Evolutionary conservation across 2,888 invertebrate genomes (phyloP).

Genomic region (Panzeria rudis): DNA sequence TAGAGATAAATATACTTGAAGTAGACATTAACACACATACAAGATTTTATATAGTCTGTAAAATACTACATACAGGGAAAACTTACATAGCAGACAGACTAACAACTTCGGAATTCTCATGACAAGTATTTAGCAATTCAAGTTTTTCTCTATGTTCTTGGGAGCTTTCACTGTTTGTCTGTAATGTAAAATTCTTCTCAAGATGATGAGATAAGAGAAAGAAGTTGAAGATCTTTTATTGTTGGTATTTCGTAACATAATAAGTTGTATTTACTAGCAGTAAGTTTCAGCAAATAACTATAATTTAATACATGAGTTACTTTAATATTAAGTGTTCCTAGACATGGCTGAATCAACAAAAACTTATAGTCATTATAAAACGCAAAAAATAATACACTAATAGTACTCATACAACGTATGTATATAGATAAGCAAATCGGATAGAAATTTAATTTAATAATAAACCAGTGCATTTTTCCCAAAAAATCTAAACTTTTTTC

Average conservation of each 20-base stretch:
- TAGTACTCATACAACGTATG: too few relatives aligned
- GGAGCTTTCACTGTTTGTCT: slow-evolving; percentile 25
- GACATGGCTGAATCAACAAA: neutral
- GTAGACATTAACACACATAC: neutral
- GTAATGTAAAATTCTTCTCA: slow-evolving; percentile 1
- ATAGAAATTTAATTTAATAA: neutral
- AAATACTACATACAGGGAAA: slow-evolving; percentile 17
- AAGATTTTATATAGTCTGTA: slow-evolving; percentile 6
- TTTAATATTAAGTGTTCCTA: neutral
- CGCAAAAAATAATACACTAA: neutral
- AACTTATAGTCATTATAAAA: neutral
- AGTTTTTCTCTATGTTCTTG: neutral
- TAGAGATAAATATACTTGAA: slow-evolving; percentile 26
- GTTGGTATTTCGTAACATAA: slow-evolving; percentile 21
- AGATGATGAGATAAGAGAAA: slow-evolving; percentile 41
- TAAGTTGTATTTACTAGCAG: neutral
- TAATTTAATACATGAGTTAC: slow-evolving; percentile 27
- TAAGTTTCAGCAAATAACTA: slow-evolving; percentile 12
- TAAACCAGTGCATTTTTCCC: too few relatives aligned
- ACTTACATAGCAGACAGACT: neutral
- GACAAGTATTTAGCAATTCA: neutral
- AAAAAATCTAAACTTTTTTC: neutral
- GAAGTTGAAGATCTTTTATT: slow-evolving; percentile 37
- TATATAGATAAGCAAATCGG: neutral
- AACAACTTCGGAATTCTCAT: neutral